Percentiles rank a stretch among this genome's conserved stretches.
phyloP scores from a whole-genome alignment of 2,113 vertebrate genomes.

The Tretioscincus oriximinensis region DNA sequence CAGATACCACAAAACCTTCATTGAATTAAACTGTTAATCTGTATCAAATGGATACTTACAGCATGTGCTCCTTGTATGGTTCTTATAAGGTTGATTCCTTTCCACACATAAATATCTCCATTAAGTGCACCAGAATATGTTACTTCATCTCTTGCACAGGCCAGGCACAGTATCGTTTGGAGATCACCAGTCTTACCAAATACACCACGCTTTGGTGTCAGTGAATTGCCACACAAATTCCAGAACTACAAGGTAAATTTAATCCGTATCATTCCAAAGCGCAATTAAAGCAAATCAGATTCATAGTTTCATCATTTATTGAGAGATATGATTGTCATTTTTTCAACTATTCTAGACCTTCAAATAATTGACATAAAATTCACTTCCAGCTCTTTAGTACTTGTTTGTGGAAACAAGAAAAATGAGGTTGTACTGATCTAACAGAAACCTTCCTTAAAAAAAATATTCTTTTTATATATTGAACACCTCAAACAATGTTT shows the following conservation, averaged over 20 bases:
- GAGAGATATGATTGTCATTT: background rate
- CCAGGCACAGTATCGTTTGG: slow-evolving; percentile 96
- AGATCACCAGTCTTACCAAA: slow-evolving; percentile 98
- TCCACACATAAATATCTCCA: slow-evolving; percentile 98
- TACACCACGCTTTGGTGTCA: slow-evolving; percentile 94
- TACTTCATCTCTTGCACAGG: slow-evolving; percentile 93
- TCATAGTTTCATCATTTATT: background rate
- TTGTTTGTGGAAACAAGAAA: background rate
- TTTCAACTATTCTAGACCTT: background rate
- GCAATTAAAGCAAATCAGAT: background rate
- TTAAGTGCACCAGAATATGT: slow-evolving; percentile 97
- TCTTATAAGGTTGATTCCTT: slow-evolving; percentile 90
- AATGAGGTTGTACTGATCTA: background rate
- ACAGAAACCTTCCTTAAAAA: background rate
- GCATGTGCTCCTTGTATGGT: slow-evolving; percentile 95
- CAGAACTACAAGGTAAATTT: slow-evolving; percentile 85
- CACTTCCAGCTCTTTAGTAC: background rate
- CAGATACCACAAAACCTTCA: background rate
- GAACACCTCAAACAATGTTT: no score
- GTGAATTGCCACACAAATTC: slow-evolving; percentile 95
- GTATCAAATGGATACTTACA: slow-evolving; percentile 76
- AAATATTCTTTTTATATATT: no score
- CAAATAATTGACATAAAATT: background rate
- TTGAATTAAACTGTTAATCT: background rate
- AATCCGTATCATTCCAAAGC: background rate